phyloP scores from a whole-genome alignment of 2,797 vertebrate genomes.

The Trachurus trachurus region DNA sequence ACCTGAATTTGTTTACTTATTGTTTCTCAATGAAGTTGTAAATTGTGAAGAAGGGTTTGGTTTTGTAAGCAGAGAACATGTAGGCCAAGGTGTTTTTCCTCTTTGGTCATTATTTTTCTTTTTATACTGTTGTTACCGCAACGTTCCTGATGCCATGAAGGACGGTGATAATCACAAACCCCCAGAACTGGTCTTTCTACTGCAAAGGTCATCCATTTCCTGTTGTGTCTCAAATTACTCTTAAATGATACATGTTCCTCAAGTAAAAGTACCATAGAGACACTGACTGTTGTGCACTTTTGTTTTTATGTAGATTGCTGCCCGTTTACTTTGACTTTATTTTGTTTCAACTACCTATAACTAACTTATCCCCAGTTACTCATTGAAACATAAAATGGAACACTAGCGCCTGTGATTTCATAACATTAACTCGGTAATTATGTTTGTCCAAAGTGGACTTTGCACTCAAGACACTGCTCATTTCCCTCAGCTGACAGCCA shows the following conservation, averaged over 20 bases:
- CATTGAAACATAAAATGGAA: conserved; percentile 28
- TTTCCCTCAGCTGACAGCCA: conserved; percentile 53
- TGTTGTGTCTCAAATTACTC: conserved; percentile 36
- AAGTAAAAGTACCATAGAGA: conserved; percentile 59
- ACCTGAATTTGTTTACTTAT: conserved; percentile 9
- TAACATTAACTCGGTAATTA: conserved; percentile 3
- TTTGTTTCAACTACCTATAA: background rate
- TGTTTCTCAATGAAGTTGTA: conserved; percentile 31
- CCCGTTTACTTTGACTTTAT: background rate
- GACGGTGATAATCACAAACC: conserved; percentile 18
- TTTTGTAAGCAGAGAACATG: conserved; percentile 30
- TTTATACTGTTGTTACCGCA: conserved; percentile 28
- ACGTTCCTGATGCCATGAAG: conserved; percentile 22
- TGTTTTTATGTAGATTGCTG: background rate
- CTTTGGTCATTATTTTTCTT: conserved; percentile 9
- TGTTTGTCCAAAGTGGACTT: conserved; percentile 52
- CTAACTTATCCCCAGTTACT: background rate
- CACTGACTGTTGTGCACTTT: background rate
- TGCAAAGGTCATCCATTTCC: conserved; percentile 36
- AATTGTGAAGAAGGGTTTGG: conserved; percentile 33
- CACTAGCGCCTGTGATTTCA: background rate
- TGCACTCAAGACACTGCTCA: conserved; percentile 28
- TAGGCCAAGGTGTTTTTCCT: conserved; percentile 4
- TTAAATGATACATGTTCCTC: conserved; percentile 39
- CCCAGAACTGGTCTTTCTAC: conserved; percentile 43